Conservation (phyloP, 2,113 vertebrate genomes). For the Anseranas semipalmata region DNA sequence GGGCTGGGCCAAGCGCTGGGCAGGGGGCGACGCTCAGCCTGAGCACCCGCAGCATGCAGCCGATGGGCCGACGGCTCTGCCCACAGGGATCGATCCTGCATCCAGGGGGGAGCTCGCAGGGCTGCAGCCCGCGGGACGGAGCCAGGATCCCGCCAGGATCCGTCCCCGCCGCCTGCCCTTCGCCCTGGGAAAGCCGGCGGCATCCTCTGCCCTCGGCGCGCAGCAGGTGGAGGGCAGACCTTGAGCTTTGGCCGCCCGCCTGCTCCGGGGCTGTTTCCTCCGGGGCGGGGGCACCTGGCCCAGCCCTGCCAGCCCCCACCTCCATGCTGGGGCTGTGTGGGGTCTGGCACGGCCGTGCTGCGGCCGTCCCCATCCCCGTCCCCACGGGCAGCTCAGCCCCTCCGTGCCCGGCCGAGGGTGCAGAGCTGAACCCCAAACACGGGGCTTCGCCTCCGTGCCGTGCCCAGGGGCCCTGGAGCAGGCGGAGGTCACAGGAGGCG, state of each 20-base stretch:
- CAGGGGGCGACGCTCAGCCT: background rate
- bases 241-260: slow-evolving; percentile 9
- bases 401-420: background rate
- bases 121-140: fast-evolving
- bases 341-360: too few relatives aligned
- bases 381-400: background rate
- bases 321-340: background rate
- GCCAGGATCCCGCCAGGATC: background rate
- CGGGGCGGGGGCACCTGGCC: background rate
- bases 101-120: background rate
- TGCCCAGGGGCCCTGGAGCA: background rate
- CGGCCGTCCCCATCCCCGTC: background rate
- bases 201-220: background rate
- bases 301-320: background rate
- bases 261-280: fast-evolving
- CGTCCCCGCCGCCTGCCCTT: background rate
- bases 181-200: background rate
- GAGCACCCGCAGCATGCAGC: background rate
- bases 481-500: background rate
- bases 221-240: background rate
- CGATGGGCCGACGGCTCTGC: background rate
- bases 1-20: fast-evolving
- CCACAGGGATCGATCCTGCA: fast-evolving
- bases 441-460: fast-evolving
- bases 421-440: background rate